Conservation (phyloP, 2,113 vertebrate genomes). For the Gadus macrocephalus region DNA sequence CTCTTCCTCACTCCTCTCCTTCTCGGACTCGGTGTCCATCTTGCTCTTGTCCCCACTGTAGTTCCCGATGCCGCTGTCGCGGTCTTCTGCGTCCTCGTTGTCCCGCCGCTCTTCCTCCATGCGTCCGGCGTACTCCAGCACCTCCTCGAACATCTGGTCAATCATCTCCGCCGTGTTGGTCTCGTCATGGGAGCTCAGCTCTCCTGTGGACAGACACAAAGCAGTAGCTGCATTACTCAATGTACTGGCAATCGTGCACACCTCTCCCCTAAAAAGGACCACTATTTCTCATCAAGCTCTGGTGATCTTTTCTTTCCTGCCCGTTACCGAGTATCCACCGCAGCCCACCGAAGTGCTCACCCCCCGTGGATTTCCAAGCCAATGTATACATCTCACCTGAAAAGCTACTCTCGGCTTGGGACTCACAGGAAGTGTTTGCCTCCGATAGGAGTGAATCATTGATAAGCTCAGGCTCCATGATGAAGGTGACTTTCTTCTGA, state of each 20-base stretch:
- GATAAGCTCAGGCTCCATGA: slow-evolving; percentile 55
- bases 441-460: slow-evolving; percentile 25
- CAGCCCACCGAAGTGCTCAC: too few relatives aligned
- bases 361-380: too few relatives aligned
- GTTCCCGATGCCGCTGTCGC: slow-evolving; percentile 40
- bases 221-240: neutral
- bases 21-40: slow-evolving; percentile 21
- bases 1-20: slow-evolving; percentile 20
- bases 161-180: slow-evolving; percentile 65
- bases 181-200: slow-evolving; percentile 39
- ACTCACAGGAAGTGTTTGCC: slow-evolving; percentile 23
- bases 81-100: slow-evolving; percentile 27
- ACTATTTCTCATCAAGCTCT: too few relatives aligned
- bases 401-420: slow-evolving; percentile 20
- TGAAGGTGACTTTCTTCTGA: slow-evolving; percentile 56
- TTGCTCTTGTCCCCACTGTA: slow-evolving; percentile 33
- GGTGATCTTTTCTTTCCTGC: neutral
- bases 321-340: too few relatives aligned
- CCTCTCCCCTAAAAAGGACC: too few relatives aligned
- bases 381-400: slow-evolving; percentile 49
- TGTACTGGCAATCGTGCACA: too few relatives aligned
- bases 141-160: slow-evolving; percentile 72
- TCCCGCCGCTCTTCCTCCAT: slow-evolving; percentile 21
- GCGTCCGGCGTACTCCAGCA: slow-evolving; percentile 60
- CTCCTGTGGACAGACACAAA: slow-evolving; percentile 31